phyloP scores from a whole-genome alignment of 2,888 invertebrate genomes.

The Clusia tigrina region DNA sequence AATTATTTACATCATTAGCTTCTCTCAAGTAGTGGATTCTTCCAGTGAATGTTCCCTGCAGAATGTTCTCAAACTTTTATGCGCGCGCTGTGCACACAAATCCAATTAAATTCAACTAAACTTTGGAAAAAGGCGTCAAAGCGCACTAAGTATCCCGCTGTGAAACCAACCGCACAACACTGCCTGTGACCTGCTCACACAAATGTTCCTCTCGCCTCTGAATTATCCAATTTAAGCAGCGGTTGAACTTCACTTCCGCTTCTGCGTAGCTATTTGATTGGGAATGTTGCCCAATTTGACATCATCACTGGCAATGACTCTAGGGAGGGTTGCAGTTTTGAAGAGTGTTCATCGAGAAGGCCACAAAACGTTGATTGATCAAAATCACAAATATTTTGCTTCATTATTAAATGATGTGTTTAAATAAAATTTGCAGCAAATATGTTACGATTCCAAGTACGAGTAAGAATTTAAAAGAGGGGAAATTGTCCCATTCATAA shows the following conservation, averaged over 20 bases:
- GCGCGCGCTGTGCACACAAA: background rate
- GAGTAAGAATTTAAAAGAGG: no score
- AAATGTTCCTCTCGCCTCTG: background rate
- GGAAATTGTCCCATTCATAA: no score
- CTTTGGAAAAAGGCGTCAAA: conserved; percentile 37
- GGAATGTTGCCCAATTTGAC: conserved; percentile 53
- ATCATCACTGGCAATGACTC: no score
- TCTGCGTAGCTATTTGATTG: conserved; percentile 45
- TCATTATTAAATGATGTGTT: no score
- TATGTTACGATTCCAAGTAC: background rate
- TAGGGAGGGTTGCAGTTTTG: no score
- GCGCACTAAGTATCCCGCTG: conserved; percentile 18
- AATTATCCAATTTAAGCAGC: conserved; percentile 2
- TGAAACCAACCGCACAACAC: background rate
- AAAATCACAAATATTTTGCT: no score
- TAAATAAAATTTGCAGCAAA: background rate
- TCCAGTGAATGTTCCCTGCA: no score
- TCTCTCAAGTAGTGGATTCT: no score
- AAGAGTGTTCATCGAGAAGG: no score
- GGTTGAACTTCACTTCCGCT: background rate
- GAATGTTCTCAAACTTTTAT: background rate
- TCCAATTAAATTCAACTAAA: conserved; percentile 52
- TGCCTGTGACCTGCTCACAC: background rate
- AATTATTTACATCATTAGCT: no score
- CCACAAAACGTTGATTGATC: no score